Evolutionary conservation across 2,888 invertebrate genomes (phyloP).

Genomic region (Acleris sparsana): DNA sequence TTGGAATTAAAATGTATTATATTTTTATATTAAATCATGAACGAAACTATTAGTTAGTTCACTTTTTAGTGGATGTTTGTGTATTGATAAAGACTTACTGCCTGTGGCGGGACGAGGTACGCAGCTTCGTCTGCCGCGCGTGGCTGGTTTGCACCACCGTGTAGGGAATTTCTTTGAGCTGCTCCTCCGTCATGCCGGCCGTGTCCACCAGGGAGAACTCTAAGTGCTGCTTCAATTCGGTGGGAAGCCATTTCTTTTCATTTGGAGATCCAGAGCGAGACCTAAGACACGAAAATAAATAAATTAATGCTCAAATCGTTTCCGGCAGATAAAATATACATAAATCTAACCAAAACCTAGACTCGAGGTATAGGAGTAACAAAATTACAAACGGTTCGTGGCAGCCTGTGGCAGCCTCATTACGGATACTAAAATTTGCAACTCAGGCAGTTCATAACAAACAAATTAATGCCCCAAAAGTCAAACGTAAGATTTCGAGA

Average conservation of each 20-base stretch:
- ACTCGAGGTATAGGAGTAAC: neutral
- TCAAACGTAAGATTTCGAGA: conserved; percentile 26
- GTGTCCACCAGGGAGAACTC: conserved; percentile 95
- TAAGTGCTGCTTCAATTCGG: conserved; percentile 92
- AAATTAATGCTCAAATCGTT: neutral
- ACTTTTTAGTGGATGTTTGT: neutral
- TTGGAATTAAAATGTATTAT: too few species aligned
- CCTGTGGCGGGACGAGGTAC: conserved; percentile 72
- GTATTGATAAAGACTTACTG: conserved; percentile 55
- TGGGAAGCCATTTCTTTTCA: conserved; percentile 88
- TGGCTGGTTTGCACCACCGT: conserved; percentile 91
- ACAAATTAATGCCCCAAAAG: conserved; percentile 26
- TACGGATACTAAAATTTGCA: conserved; percentile 2
- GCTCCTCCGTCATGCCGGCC: conserved; percentile 93
- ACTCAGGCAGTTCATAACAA: conserved; percentile 4
- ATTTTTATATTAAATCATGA: neutral
- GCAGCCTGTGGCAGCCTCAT: neutral
- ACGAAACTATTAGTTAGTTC: neutral
- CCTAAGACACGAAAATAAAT: conserved; percentile 47
- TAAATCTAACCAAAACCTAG: too few species aligned
- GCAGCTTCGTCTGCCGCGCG: conserved; percentile 84
- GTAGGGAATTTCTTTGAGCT: conserved; percentile 93
- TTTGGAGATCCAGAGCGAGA: conserved; percentile 88
- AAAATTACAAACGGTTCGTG: neutral
- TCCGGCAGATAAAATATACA: too few species aligned